Base-by-base conservation (phyloP, 2,113 vertebrate genomes). In the Pseudorhombus dupliciocellatus region DNA sequence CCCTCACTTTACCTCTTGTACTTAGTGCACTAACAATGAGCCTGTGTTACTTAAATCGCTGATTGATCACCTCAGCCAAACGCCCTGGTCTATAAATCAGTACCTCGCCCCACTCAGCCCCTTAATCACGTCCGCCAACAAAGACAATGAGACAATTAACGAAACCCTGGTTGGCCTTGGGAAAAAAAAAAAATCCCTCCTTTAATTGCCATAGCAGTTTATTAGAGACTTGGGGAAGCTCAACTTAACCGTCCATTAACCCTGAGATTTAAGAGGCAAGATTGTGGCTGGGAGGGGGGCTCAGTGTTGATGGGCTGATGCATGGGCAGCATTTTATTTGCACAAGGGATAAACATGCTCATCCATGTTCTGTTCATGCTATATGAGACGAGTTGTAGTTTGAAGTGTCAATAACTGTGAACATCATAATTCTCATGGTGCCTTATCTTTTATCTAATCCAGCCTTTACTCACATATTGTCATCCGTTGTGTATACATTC, bases 141-240 rank as follows among this genome's bases (percentile, higher is more conserved):
- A 76, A 87, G 79, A 88, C 78, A 85, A 76, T 42, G 63, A 81
- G 84, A 84, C 83, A 75, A 89, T 90, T 86, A 87, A 81, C 86
- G 59, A 75, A 89, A 87, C 84, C 62, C 31, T 26, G 74, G 50
- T 76, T 57, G 65, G 46, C 51, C 66, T 69, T 77, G 58, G 80
- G 26, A 28, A 11, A 37, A 79, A 87, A 62, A 84, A 75, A 87
- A 82, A 87, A 85, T 83, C 85, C 79, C 66, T 74, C 82, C 64
- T 88, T 86, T 92, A 90, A 92, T 90, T 90, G 84, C 66, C 62
- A 30, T 14, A 26, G 70, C 75, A 79, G 81, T 88, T 88, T 86
- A 89, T 91, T 84, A 82, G 79, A 24, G 73, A 83, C 68, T 64
- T 46, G 68, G 80, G 62, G 56, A 51, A 59, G 72, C 70, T 81